Evolutionary conservation across 2,797 vertebrate species (phyloP), one percentile per base, ranked within the genome.

Genomic region (Rhadinocentrus ornatus): DNA sequence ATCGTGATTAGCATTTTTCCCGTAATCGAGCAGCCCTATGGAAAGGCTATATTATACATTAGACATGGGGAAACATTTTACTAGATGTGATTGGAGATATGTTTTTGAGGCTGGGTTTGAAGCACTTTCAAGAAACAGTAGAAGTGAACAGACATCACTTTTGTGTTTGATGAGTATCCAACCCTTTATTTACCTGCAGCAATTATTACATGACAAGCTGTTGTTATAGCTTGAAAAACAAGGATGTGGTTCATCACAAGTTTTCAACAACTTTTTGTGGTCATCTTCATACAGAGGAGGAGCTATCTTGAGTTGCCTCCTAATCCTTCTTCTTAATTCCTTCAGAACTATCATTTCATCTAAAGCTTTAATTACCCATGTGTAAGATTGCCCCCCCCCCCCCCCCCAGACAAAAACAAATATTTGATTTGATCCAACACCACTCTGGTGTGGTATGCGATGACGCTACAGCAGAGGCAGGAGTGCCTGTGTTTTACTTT

Each of bases 361-460:
- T 71, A 44, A 34, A 69, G 65, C 77, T 82, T 66, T 55, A 79
- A 59, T 81, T 73, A 82, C 54, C 53, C 60, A 54, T 39, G 58
- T 80, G 66, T 84, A 67, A 79, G 69, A 78, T 58, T 72, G 66
- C 35, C 62, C 62, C n/a, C n/a, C n/a, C n/a, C n/a, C n/a, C n/a
- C n/a, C n/a, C n/a, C n/a, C 68, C 61, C 6, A 50, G 62, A 63
- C 62, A 63, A 61, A 78, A 20, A n/a, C 37, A 73, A 76, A 73
- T 70, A 74, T 64, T 61, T 70, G 58, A 75, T 89, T 79, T 66
- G 71, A 80, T 80, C 68, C 63, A 72, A 72, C 61, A 39, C 34
- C 50, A 20, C 24, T 27, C 3, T 52, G 46, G 29, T 55, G 62
- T 69, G 35, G 54, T 10, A 65, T 31, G 32, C 44, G 57, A 59